These are phyloP conservation scores for Rafetus swinhoei DNA, from an alignment of 2,113 vertebrate genomes.

Conservation along the genomic window DNA sequence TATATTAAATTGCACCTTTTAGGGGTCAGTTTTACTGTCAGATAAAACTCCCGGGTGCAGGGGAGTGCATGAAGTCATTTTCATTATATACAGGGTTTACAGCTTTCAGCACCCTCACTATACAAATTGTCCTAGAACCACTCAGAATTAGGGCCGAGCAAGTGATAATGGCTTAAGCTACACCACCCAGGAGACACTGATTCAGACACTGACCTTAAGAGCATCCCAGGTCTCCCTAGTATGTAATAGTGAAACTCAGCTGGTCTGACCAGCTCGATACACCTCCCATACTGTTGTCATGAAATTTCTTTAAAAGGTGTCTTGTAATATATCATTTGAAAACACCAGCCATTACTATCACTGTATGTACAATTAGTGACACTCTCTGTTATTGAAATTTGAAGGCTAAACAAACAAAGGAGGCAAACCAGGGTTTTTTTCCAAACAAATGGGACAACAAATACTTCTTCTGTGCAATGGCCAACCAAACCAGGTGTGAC, in stretches of 20 bases:
- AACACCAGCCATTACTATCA: background rate
- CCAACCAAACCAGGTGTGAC: background rate
- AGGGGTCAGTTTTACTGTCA: background rate
- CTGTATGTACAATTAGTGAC: background rate
- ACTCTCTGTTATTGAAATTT: background rate
- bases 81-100: too few relatives aligned
- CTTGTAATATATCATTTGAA: background rate
- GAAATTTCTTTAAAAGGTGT: background rate
- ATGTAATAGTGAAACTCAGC: background rate
- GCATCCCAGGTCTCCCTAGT: background rate
- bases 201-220: background rate
- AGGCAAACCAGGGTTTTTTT: background rate
- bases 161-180: background rate
- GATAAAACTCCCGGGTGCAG: background rate
- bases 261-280: background rate
- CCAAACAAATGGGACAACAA: background rate
- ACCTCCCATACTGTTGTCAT: background rate
- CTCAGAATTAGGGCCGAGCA: too few relatives aligned
- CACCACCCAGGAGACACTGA: background rate
- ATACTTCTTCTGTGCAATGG: background rate
- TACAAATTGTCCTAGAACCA: too few relatives aligned
- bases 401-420: background rate
- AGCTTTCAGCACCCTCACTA: too few relatives aligned
- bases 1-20: background rate
- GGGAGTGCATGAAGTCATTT: too few relatives aligned